Evolutionary conservation across 2,113 vertebrate genomes (phyloP).

Genomic region (Dasypus novemcinctus): DNA sequence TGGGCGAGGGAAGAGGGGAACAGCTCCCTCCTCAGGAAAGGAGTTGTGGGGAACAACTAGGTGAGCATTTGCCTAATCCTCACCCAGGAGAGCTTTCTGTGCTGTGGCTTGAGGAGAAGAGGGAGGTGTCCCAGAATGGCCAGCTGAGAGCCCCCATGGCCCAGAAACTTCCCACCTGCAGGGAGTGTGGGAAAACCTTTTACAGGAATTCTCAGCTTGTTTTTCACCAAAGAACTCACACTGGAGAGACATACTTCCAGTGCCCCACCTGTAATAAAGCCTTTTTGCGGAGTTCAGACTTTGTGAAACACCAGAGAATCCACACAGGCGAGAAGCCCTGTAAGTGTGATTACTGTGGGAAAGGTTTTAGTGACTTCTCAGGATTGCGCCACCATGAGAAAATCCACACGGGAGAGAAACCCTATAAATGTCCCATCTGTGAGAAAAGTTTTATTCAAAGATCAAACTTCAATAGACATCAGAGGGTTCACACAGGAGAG

Average conservation of each 20-base stretch:
- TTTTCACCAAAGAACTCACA: slow-evolving; percentile 75
- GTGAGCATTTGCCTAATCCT: neutral
- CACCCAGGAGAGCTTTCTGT: neutral
- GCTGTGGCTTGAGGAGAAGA: slow-evolving; percentile 58
- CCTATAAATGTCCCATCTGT: slow-evolving; percentile 77
- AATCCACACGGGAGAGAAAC: slow-evolving; percentile 78
- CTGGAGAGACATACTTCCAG: slow-evolving; percentile 62
- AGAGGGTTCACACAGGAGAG: slow-evolving; percentile 77
- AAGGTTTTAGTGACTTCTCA: slow-evolving; percentile 76
- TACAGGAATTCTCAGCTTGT: slow-evolving; percentile 67
- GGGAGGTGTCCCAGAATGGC: slow-evolving; percentile 26
- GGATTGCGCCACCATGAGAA: slow-evolving; percentile 74
- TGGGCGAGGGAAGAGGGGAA: neutral
- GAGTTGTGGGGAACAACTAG: slow-evolving; percentile 13
- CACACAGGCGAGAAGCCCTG: slow-evolving; percentile 78
- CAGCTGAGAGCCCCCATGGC: slow-evolving; percentile 58
- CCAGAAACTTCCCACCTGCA: slow-evolving; percentile 71
- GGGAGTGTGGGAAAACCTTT: slow-evolving; percentile 76
- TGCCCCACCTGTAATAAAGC: slow-evolving; percentile 71
- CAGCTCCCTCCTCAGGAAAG: slow-evolving; percentile 23
- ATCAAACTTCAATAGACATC: slow-evolving; percentile 76
- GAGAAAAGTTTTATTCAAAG: slow-evolving; percentile 78
- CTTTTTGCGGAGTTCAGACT: slow-evolving; percentile 73
- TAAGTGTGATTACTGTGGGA: slow-evolving; percentile 75
- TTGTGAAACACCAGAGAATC: slow-evolving; percentile 73